A percentile compares a stretch with the other conserved stretches of the same genome.
phyloP scores from a whole-genome alignment of 2,113 vertebrate species.

The Psilopsiagon aurifrons region DNA sequence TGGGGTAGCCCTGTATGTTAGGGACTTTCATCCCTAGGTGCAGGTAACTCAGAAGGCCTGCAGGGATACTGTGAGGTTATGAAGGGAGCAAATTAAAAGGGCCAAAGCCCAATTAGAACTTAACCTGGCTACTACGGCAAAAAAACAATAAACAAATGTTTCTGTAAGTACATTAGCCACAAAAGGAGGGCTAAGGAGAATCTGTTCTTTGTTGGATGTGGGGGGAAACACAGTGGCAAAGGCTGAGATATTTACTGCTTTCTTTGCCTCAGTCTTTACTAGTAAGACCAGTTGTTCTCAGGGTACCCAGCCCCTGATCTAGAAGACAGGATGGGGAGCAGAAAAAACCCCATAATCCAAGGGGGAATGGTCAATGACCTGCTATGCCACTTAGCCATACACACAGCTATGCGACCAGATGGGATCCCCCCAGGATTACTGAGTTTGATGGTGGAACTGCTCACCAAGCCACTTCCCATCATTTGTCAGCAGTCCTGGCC shows the following conservation, averaged over 20 bases:
- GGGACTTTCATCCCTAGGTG: neutral
- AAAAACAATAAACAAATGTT: neutral
- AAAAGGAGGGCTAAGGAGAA: neutral
- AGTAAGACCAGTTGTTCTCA: neutral
- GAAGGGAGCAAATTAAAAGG: neutral
- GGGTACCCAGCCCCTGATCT: neutral
- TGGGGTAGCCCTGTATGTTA: neutral
- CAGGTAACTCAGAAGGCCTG: neutral
- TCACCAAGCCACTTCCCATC: neutral
- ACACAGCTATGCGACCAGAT: neutral
- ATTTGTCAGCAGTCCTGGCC: neutral
- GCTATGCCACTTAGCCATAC: neutral
- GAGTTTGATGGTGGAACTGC: neutral
- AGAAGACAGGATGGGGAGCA: neutral
- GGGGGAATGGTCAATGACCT: neutral
- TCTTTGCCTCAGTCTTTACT: neutral
- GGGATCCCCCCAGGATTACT: neutral
- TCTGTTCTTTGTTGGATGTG: neutral
- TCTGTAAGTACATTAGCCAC: neutral
- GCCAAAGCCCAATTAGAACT: neutral
- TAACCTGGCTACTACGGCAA: neutral
- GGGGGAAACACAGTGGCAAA: neutral
- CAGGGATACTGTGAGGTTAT: neutral
- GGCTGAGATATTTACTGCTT: neutral
- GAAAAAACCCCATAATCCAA: neutral